A percentile compares a stretch with the other conserved stretches of the same genome.
Evolutionary conservation across 2,888 invertebrate genomes (phyloP).

Genomic region (Spodoptera exigua): DNA sequence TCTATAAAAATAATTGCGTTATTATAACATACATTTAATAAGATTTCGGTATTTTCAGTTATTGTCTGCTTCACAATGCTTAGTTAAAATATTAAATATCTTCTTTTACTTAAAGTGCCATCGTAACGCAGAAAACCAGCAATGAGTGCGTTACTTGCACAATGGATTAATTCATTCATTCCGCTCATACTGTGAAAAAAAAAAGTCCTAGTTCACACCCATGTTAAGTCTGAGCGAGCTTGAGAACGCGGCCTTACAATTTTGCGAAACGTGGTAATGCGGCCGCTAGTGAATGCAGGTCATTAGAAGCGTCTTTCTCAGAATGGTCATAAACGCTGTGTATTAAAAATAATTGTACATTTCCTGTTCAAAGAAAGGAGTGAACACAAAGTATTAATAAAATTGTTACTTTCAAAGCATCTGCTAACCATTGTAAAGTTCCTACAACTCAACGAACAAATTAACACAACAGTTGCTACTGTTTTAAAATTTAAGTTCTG

Average conservation of each 20-base stretch:
- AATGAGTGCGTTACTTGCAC: too few relatives aligned
- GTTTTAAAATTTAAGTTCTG: slow-evolving; percentile 1
- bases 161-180: too few relatives aligned
- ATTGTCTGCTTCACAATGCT: too few relatives aligned
- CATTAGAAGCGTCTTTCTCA: slow-evolving; percentile 1
- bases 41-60: too few relatives aligned
- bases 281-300: background rate
- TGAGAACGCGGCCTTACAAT: background rate
- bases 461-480: background rate
- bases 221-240: too few relatives aligned
- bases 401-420: slow-evolving; percentile 7
- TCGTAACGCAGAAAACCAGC: too few relatives aligned
- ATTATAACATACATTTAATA: too few relatives aligned
- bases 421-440: slow-evolving; percentile 12
- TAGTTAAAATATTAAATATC: too few relatives aligned
- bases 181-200: too few relatives aligned
- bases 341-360: background rate
- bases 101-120: too few relatives aligned
- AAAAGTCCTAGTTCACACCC: too few relatives aligned
- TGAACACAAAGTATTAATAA: slow-evolving; percentile 8
- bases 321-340: background rate
- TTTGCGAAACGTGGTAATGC: slow-evolving; percentile 10
- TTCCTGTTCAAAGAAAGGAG: slow-evolving; percentile 3
- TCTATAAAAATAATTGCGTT: too few relatives aligned
- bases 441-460: background rate